phyloP scores from a whole-genome alignment of 2,888 invertebrate species.

The Axea sp. region DNA sequence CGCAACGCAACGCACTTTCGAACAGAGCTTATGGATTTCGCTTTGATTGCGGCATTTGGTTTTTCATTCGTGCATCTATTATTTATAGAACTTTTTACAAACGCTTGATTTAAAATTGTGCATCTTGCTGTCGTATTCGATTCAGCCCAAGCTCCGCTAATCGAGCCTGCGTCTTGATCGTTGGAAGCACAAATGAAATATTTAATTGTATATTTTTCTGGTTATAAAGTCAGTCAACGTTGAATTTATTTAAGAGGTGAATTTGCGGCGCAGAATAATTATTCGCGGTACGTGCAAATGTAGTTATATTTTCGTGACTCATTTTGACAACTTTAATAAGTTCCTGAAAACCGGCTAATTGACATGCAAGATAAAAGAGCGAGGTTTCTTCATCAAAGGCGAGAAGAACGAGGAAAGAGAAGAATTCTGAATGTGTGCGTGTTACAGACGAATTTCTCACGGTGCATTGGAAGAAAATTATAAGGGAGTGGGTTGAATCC shows the following conservation, averaged over 20 bases:
- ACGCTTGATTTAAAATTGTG: too few species aligned
- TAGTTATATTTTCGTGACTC: constrained; percentile 42
- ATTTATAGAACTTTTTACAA: too few species aligned
- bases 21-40: background rate
- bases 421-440: constrained; percentile 71
- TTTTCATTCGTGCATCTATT: too few species aligned
- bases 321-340: constrained; percentile 59
- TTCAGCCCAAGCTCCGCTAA: too few species aligned
- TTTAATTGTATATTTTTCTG: too few species aligned
- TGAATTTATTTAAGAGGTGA: too few species aligned
- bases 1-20: too few species aligned
- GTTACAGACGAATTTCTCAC: constrained; percentile 76
- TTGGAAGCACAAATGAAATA: too few species aligned
- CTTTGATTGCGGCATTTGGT: background rate
- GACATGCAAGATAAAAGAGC: constrained; percentile 59
- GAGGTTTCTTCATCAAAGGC: constrained; percentile 60
- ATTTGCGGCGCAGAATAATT: too few species aligned
- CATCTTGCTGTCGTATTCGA: too few species aligned
- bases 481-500: constrained; percentile 63
- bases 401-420: constrained; percentile 61
- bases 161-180: too few species aligned
- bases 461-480: constrained; percentile 74
- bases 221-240: too few species aligned
- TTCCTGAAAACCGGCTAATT: constrained; percentile 62
- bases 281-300: constrained; percentile 27